A percentile compares a stretch with the other conserved stretches of the same genome.
phyloP scores from a whole-genome alignment of 2,113 vertebrate species.

The Semicossyphus pulcher region DNA sequence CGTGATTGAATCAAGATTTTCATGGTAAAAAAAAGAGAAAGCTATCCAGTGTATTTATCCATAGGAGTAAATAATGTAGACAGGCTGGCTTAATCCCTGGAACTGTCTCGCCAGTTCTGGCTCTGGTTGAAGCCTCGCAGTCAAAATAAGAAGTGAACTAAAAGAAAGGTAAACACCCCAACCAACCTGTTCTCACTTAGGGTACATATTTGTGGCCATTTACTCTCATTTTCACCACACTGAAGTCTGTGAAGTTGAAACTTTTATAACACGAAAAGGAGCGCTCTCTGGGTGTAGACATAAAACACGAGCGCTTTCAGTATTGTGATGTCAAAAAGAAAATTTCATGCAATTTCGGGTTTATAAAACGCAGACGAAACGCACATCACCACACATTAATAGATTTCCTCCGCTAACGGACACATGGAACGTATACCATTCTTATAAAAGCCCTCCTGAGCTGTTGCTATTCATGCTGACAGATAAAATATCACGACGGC shows the following conservation, averaged over 20 bases:
- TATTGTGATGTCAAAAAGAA: slow-evolving; percentile 35
- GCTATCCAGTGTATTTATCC: slow-evolving; percentile 59
- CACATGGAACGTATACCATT: slow-evolving; percentile 50
- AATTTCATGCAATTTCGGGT: slow-evolving; percentile 56
- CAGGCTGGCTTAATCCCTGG: slow-evolving; percentile 45
- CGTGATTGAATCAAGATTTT: slow-evolving; percentile 15
- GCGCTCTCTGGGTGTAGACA: slow-evolving; percentile 10
- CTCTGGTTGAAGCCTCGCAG: slow-evolving; percentile 51
- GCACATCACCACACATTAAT: slow-evolving; percentile 56
- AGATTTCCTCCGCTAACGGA: slow-evolving; percentile 47
- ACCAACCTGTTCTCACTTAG: slow-evolving; percentile 70
- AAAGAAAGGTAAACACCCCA: slow-evolving; percentile 67
- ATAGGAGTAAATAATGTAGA: slow-evolving; percentile 51
- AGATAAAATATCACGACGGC: slow-evolving; percentile 41
- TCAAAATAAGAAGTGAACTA: slow-evolving; percentile 72
- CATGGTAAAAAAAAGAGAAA: slow-evolving; percentile 7
- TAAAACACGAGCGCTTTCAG: slow-evolving; percentile 37
- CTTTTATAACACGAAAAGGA: slow-evolving; percentile 43
- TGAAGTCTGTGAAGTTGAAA: slow-evolving; percentile 52
- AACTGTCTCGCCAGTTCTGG: slow-evolving; percentile 45
- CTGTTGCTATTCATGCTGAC: slow-evolving; percentile 47
- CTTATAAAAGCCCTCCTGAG: slow-evolving; percentile 20
- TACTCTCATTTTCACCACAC: slow-evolving; percentile 55
- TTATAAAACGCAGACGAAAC: slow-evolving; percentile 39
- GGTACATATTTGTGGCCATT: slow-evolving; percentile 72